Evolutionary conservation across 2,113 vertebrate genomes (phyloP).

Genomic region (Zosterops borbonicus): DNA sequence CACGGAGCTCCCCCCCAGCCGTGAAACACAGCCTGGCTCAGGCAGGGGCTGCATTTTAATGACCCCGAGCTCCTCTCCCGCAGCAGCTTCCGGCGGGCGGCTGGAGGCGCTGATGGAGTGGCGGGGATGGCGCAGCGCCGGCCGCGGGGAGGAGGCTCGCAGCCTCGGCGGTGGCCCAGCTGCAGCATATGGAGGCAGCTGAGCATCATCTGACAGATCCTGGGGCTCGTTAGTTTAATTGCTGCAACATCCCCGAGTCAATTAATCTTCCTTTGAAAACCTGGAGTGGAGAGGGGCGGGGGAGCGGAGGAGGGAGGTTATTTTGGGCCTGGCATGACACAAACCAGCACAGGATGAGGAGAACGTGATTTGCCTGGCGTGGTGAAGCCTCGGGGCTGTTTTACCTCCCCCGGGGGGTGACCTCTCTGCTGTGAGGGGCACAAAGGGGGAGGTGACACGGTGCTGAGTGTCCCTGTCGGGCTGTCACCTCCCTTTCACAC

Average conservation of each 20-base stretch:
- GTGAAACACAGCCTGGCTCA: neutral
- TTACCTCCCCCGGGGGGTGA: neutral
- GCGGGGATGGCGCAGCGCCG: neutral
- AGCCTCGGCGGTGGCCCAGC: neutral
- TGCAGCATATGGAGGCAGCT: conserved; percentile 41
- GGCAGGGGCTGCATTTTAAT: neutral
- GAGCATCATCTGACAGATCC: conserved; percentile 26
- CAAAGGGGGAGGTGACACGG: neutral
- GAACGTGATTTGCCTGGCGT: neutral
- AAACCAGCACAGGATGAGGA: neutral
- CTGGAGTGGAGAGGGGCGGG: neutral
- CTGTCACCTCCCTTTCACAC: neutral
- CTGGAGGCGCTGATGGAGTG: neutral
- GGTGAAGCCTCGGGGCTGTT: neutral
- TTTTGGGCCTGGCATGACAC: conserved; percentile 24
- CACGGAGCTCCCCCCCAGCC: neutral
- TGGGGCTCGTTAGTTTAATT: conserved; percentile 9
- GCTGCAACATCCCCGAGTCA: neutral
- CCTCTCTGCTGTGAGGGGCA: neutral
- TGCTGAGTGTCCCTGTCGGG: neutral
- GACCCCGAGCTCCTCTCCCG: rapidly evolving
- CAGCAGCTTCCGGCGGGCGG: neutral
- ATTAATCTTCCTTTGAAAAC: conserved; percentile 56
- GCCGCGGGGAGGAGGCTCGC: neutral
- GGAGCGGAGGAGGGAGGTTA: neutral